phyloP scores from a whole-genome alignment of 2,888 invertebrate species.

The Cyclophora punctaria region DNA sequence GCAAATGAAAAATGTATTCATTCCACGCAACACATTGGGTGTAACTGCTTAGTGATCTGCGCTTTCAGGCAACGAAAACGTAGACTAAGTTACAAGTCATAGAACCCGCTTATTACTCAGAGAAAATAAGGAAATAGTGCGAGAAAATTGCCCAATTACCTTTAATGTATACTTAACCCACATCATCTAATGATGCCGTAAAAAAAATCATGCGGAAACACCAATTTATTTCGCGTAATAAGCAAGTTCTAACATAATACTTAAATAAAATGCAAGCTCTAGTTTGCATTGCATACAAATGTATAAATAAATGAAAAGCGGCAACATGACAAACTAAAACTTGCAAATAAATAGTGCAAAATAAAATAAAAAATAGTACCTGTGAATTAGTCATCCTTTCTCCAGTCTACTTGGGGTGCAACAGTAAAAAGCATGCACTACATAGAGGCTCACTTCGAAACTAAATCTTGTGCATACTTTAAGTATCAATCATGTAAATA shows the following conservation, averaged over 20 bases:
- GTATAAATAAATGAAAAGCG: not conserved
- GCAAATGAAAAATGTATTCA: too few species aligned
- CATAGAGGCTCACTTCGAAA: constrained; percentile 58
- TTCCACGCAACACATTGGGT: too few species aligned
- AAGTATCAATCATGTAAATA: constrained; percentile 57
- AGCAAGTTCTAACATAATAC: not conserved
- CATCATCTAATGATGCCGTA: too few species aligned
- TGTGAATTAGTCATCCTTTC: constrained; percentile 77
- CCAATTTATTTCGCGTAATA: not conserved
- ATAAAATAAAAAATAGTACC: constrained; percentile 58
- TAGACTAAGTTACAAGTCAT: not conserved
- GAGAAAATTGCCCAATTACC: too few species aligned
- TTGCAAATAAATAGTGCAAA: constrained; percentile 37
- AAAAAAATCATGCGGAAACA: not conserved
- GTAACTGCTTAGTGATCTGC: too few species aligned
- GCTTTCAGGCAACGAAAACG: too few species aligned
- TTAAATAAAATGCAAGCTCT: constrained; percentile 4
- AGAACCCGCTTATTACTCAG: not conserved
- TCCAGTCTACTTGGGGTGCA: constrained; percentile 53
- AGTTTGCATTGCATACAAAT: constrained; percentile 2
- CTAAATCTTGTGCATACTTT: constrained; percentile 62
- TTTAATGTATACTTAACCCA: too few species aligned
- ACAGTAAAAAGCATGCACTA: constrained; percentile 69
- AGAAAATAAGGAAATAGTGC: too few species aligned
- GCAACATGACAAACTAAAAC: constrained; percentile 18